A percentile compares a stretch with the other conserved stretches of the same genome.
phyloP scores from a whole-genome alignment of 1,140 invertebrate species.

The Pseudachorutes palmiensis region DNA sequence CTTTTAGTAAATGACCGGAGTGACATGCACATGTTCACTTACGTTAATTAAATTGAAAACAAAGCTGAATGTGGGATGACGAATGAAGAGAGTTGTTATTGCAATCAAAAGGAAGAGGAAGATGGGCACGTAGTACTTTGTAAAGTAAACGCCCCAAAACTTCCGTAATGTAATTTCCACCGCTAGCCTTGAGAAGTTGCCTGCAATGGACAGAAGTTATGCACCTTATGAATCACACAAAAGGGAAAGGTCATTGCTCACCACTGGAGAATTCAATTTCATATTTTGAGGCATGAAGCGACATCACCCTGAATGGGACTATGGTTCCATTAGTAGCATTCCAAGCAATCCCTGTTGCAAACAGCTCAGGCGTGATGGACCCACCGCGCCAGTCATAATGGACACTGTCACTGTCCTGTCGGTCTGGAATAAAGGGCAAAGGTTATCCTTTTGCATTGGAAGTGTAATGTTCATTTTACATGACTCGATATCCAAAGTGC shows the following conservation, averaged over 20 bases:
- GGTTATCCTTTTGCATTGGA: not conserved
- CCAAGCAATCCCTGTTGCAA: constrained; percentile 13
- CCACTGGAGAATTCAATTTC: constrained; percentile 8
- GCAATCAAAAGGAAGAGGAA: constrained; percentile 12
- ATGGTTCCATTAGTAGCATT: constrained; percentile 14
- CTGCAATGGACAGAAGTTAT: too few species aligned
- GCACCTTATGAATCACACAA: too few species aligned
- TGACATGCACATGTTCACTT: not conserved
- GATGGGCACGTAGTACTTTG: constrained; percentile 7
- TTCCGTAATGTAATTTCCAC: constrained; percentile 11
- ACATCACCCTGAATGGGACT: constrained; percentile 11
- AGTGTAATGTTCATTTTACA: constrained; percentile 20
- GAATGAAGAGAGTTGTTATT: constrained; percentile 3
- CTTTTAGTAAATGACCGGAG: not conserved
- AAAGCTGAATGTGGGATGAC: not conserved
- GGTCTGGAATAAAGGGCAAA: not conserved
- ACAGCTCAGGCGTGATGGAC: not conserved
- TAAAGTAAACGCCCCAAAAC: constrained; percentile 9
- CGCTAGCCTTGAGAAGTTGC: constrained; percentile 9
- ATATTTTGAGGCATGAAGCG: not conserved
- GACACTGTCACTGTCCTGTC: not conserved
- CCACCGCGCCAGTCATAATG: constrained; percentile 10
- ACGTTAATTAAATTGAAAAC: constrained; percentile 8
- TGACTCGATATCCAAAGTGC: constrained; percentile 27
- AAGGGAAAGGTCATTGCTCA: not conserved